Evolutionary conservation across 1,140 invertebrate species (phyloP), one percentile per base, ranked within the genome.

Genomic region (Magallana angulata): DNA sequence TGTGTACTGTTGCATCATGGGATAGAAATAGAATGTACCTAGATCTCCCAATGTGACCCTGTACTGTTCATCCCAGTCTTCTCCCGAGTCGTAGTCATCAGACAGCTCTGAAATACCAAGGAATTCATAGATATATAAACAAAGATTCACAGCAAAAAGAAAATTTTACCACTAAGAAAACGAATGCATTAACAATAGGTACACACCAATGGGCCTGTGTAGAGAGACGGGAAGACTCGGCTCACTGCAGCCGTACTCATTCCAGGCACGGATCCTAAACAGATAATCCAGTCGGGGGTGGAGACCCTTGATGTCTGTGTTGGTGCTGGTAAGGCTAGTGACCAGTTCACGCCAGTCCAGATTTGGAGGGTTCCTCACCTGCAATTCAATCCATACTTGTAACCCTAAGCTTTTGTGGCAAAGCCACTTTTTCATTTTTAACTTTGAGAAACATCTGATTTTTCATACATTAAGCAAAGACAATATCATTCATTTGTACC

Each of bases 211-310:
- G 48, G 92, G 92, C 84, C 94, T 91, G 88, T 93, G 92, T 9
- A 93, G 90, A 18, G 91, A 92, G 3, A 93, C 92, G 56, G 98
- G 98, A 58, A 96, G 96, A 7, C 97, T 97, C 4, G 98, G 97
- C 90, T 99, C 98, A 18, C 98, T 99, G 86, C 97, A 96, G 76
- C 98, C 98, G 93, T 99, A 99, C 93, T 98, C 97, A 95, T 99
- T 99, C 94, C 99, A 98, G 86, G 98, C 98, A 96, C 98, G 97
- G 1, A 99, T 98, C 83, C 98, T 96, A 96, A 99, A 99, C 88
- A 99, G 98, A 94, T 99, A 99, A 57, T 98, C 97, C 90, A 96
- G 96, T 60, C 97, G 97, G 4, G 93, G 93, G 57, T 94, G 89
- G n/a, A 94, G 92, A 36, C 93, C 90, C 36, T 85, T 90, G 14